These are phyloP conservation scores for Calyptomena viridis DNA, from an alignment of 2,113 vertebrate genomes.

Conservation along the genomic window DNA sequence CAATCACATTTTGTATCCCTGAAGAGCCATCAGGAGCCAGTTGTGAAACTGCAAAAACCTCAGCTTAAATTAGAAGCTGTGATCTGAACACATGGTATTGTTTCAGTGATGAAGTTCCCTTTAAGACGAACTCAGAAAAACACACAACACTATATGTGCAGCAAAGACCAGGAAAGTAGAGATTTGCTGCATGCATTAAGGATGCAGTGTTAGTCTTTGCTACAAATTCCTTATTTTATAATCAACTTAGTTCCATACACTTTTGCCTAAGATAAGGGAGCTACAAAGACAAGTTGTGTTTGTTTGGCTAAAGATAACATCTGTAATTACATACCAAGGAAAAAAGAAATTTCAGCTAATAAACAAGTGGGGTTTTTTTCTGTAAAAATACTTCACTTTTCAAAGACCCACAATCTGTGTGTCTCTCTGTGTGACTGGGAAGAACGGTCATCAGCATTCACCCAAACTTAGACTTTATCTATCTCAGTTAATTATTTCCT, in stretches of 20 bases:
- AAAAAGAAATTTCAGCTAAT: conserved; percentile 8
- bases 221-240: background rate
- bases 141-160: background rate
- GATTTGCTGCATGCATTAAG: background rate
- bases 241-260: background rate
- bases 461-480: background rate
- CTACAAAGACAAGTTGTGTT: background rate
- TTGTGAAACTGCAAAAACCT: background rate
- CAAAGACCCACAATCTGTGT: background rate
- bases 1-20: background rate
- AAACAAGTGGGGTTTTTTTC: background rate
- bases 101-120: background rate
- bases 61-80: background rate
- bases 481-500: conserved; percentile 4
- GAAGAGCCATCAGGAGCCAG: background rate
- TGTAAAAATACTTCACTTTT: background rate
- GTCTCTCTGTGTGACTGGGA: background rate
- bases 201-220: background rate
- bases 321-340: background rate
- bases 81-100: background rate
- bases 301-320: conserved; percentile 24
- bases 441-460: background rate
- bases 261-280: background rate
- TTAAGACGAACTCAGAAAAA: background rate
- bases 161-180: background rate